Percentiles rank a stretch among this genome's conserved stretches.
Evolutionary conservation across 1,140 invertebrate species (phyloP).

Genomic region (Ceratosolen fusciceps): DNA sequence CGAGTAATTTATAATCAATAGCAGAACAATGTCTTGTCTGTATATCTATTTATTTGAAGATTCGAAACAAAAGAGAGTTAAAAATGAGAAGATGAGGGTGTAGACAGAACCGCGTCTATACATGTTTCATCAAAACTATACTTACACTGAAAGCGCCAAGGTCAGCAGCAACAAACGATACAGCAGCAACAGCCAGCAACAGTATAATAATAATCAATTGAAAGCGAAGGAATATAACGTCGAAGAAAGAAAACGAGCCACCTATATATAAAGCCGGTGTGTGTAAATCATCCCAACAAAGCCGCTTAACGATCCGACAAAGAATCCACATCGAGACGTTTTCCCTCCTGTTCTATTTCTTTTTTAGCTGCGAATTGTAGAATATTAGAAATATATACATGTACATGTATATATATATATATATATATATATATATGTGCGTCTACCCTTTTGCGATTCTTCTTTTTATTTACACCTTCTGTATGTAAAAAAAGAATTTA

Average conservation of each 20-base stretch:
- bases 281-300: conserved; percentile 70
- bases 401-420: too few species aligned
- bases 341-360: conserved; percentile 25
- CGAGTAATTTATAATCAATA: too few species aligned
- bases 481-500: conserved; percentile 42
- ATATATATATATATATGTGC: too few species aligned
- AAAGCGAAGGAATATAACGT: conserved; percentile 53
- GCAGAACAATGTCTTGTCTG: too few species aligned
- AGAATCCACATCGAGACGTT: conserved; percentile 57
- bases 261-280: conserved; percentile 34
- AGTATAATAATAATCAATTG: conserved; percentile 64
- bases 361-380: conserved; percentile 23
- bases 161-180: background rate
- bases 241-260: conserved; percentile 11
- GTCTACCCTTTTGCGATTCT: conserved; percentile 17
- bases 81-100: background rate
- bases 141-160: conserved; percentile 15
- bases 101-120: background rate
- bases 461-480: conserved; percentile 37
- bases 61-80: background rate
- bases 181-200: conserved; percentile 2
- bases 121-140: background rate
- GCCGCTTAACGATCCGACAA: conserved; percentile 71
- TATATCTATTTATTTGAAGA: background rate
- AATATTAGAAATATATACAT: conserved; percentile 36